phyloP scores from a whole-genome alignment of 2,113 vertebrate species.

The Anolis carolinensis region DNA sequence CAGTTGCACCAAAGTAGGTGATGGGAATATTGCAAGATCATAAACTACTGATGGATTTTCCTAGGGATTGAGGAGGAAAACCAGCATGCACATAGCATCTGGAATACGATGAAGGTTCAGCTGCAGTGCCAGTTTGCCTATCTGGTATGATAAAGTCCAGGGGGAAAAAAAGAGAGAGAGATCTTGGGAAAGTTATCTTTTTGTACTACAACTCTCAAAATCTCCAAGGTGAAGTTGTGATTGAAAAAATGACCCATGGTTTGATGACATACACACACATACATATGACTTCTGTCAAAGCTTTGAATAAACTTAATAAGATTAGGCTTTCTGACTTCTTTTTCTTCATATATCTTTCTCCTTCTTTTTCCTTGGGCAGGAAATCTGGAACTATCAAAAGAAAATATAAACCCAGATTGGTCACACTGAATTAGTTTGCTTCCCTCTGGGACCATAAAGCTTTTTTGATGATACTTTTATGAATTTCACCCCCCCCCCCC shows the following conservation, averaged over 20 bases:
- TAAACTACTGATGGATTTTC: no score
- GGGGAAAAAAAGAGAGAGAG: no score
- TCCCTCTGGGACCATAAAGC: constrained; percentile 32
- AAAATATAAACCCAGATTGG: constrained; percentile 36
- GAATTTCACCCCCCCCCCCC: neutral
- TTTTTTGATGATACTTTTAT: constrained; percentile 1
- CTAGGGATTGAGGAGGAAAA: no score
- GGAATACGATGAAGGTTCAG: no score
- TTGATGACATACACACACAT: neutral
- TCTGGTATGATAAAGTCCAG: no score
- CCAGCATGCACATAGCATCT: no score
- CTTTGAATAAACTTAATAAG: constrained; percentile 35
- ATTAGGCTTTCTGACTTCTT: constrained; percentile 33
- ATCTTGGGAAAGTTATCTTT: no score
- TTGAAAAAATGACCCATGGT: neutral
- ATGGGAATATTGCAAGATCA: no score
- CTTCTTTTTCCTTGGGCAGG: constrained; percentile 21
- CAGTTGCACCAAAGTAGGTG: no score
- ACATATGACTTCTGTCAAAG: neutral
- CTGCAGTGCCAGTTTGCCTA: no score
- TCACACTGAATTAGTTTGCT: constrained; percentile 35
- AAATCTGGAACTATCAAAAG: constrained; percentile 26
- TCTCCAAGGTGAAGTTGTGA: no score
- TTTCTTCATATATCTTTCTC: neutral
- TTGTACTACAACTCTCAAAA: no score